These are phyloP conservation scores for Drosophila tropicalis DNA, from an alignment of 1,140 invertebrate genomes.

Conservation along the genomic window DNA sequence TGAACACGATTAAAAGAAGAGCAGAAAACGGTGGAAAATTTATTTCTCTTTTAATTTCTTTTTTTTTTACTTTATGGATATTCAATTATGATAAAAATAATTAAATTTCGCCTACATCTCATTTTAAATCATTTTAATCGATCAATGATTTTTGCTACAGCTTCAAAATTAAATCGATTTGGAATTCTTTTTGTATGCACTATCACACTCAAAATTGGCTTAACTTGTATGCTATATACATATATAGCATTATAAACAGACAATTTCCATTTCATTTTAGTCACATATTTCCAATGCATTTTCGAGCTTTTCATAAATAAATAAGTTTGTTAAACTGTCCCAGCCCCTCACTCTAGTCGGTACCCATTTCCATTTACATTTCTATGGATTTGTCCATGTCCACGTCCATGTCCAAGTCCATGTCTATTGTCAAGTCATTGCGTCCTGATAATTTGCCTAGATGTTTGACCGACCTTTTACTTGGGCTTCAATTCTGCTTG, in stretches of 20 bases:
- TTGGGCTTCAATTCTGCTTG: slow-evolving; percentile 32
- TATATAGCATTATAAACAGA: slow-evolving; percentile 25
- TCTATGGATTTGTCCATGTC: neutral
- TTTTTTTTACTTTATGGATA: slow-evolving; percentile 1
- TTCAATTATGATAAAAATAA: slow-evolving; percentile 15
- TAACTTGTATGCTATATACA: slow-evolving; percentile 14
- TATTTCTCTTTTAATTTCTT: neutral
- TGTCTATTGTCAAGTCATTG: slow-evolving; percentile 27
- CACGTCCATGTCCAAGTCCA: slow-evolving; percentile 19
- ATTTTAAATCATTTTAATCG: slow-evolving; percentile 10
- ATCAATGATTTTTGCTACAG: slow-evolving; percentile 7
- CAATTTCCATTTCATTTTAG: slow-evolving; percentile 66
- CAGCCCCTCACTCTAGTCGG: slow-evolving; percentile 22
- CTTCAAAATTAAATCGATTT: neutral
- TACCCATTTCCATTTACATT: slow-evolving; percentile 6
- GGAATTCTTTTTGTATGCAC: neutral
- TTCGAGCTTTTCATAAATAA: slow-evolving; percentile 69
- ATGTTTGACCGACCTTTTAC: slow-evolving; percentile 12
- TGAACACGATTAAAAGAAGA: neutral
- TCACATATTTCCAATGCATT: slow-evolving; percentile 64
- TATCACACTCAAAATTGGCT: slow-evolving; percentile 41
- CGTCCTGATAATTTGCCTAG: slow-evolving; percentile 28
- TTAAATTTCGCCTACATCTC: slow-evolving; percentile 1
- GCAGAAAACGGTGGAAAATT: neutral
- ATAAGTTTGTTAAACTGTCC: slow-evolving; percentile 73